phyloP scores from a whole-genome alignment of 1,140 invertebrate species.

The Lepeophtheirus salmonis region DNA sequence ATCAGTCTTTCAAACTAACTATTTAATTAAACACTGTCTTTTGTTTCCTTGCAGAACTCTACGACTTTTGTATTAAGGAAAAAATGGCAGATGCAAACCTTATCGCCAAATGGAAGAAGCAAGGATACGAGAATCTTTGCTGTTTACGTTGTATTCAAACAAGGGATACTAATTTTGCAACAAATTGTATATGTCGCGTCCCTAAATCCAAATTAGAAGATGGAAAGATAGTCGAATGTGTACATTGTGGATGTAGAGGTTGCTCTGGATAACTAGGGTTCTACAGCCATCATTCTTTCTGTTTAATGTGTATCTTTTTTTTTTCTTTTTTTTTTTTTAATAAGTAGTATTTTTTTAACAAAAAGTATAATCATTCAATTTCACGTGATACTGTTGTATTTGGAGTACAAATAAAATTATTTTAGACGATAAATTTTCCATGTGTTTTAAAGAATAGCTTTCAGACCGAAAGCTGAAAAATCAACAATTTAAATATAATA shows the following conservation, averaged over 20 bases:
- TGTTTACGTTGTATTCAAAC: constrained; percentile 97
- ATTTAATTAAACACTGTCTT: constrained; percentile 20
- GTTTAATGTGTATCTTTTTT: too few relatives aligned
- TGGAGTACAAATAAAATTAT: too few relatives aligned
- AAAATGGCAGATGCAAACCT: constrained; percentile 92
- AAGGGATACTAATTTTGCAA: constrained; percentile 95
- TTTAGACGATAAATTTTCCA: too few relatives aligned
- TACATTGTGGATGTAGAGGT: constrained; percentile 89
- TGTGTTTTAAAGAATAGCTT: too few relatives aligned
- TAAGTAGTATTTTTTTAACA: too few relatives aligned
- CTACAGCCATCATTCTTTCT: too few relatives aligned
- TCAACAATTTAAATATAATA: too few relatives aligned
- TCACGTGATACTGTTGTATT: too few relatives aligned
- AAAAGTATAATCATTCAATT: too few relatives aligned
- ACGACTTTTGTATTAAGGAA: constrained; percentile 90
- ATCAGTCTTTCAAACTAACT: too few relatives aligned
- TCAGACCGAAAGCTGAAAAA: too few relatives aligned
- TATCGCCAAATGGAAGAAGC: constrained; percentile 99
- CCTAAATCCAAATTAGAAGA: constrained; percentile 96
- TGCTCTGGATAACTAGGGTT: constrained; percentile 65
- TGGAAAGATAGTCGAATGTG: constrained; percentile 88
- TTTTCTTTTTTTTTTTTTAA: too few relatives aligned
- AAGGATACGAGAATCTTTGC: constrained; percentile 97
- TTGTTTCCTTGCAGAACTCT: constrained; percentile 73
- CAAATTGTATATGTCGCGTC: constrained; percentile 96